A percentile compares a stretch with the other conserved stretches of the same genome.
phyloP scores from a whole-genome alignment of 2,113 vertebrate genomes.

The Prolemur simus region DNA sequence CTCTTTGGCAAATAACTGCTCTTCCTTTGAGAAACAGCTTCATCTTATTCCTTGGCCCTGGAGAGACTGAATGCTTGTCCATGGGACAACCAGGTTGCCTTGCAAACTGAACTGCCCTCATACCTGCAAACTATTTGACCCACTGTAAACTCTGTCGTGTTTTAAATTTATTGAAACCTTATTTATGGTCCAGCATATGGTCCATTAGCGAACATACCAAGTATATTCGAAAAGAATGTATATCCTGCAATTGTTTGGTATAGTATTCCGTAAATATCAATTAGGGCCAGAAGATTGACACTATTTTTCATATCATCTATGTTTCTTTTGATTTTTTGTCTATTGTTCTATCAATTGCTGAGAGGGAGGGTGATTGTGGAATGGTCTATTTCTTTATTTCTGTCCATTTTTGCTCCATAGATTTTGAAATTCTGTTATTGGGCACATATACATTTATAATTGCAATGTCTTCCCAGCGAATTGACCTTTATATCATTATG shows the following conservation, averaged over 20 bases:
- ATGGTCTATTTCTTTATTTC: neutral
- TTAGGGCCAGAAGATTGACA: neutral
- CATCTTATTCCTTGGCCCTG: neutral
- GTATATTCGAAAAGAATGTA: neutral
- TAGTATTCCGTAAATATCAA: neutral
- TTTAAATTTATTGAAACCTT: neutral
- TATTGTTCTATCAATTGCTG: neutral
- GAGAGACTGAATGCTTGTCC: neutral
- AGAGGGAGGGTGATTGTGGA: neutral
- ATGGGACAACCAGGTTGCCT: neutral
- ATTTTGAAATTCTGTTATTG: neutral
- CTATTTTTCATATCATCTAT: neutral
- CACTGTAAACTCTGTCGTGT: neutral
- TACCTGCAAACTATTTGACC: neutral
- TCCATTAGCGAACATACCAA: neutral
- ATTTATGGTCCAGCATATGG: neutral
- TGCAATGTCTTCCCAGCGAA: neutral
- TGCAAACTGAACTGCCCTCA: neutral
- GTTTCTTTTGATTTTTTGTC: neutral
- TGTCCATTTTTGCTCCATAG: neutral
- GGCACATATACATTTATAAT: neutral
- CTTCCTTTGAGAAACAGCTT: neutral
- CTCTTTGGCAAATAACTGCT: neutral
- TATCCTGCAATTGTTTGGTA: neutral
- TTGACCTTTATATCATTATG: neutral